These are phyloP conservation scores for Falco naumanni DNA, from an alignment of 2,797 vertebrate species.

Conservation along the genomic window DNA sequence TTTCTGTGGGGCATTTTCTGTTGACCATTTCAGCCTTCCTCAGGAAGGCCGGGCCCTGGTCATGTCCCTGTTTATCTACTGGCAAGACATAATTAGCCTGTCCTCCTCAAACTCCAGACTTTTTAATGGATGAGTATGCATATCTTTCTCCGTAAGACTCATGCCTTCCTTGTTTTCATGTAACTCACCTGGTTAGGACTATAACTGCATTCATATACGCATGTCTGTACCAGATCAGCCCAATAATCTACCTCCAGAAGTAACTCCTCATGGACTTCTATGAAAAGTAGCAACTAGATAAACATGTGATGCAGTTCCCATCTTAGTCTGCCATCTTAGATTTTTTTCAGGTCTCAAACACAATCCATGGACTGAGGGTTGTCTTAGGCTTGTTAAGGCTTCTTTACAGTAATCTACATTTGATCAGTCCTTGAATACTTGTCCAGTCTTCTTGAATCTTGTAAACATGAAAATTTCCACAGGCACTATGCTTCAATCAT, in stretches of 20 bases:
- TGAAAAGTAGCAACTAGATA: neutral
- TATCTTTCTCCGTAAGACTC: neutral
- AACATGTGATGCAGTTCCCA: neutral
- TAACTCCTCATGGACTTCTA: neutral
- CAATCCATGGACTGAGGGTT: neutral
- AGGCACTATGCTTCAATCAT: neutral
- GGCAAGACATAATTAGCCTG: neutral
- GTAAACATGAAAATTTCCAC: neutral
- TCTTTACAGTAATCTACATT: neutral
- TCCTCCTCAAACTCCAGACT: neutral
- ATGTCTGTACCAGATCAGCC: neutral
- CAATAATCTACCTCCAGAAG: neutral
- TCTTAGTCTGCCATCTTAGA: neutral
- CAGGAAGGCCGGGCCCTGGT: neutral
- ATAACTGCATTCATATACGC: neutral
- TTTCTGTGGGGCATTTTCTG: neutral
- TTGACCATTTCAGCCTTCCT: neutral
- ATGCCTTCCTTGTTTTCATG: neutral
- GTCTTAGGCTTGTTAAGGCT: neutral
- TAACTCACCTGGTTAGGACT: neutral
- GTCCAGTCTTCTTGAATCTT: neutral
- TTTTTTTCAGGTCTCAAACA: neutral
- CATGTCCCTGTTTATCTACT: accelerated
- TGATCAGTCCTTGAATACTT: neutral
- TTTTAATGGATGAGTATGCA: neutral